A percentile compares a stretch with the other conserved stretches of the same genome.
These are phyloP conservation scores for Dascillus cervinus DNA, from an alignment of 2,888 invertebrate species.

Conservation along the genomic window DNA sequence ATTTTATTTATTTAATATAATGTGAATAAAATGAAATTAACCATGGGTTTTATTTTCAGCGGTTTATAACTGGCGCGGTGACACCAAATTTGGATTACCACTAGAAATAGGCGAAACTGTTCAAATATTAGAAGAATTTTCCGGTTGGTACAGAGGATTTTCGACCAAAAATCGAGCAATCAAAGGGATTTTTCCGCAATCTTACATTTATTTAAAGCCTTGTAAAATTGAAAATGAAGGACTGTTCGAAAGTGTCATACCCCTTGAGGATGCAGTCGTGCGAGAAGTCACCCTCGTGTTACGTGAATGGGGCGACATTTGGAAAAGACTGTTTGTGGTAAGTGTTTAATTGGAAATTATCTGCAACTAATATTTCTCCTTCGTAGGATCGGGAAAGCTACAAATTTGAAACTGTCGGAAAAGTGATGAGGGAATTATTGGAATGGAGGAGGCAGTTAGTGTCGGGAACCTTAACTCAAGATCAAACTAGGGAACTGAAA, in stretches of 20 bases:
- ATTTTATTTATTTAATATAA: no score
- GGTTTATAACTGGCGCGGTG: slow-evolving; percentile 85
- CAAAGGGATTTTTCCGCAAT: slow-evolving; percentile 72
- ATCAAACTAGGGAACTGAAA: slow-evolving; percentile 80
- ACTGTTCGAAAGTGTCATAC: slow-evolving; percentile 57
- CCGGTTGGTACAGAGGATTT: slow-evolving; percentile 85
- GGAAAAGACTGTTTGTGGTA: slow-evolving; percentile 90
- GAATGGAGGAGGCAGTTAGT: slow-evolving; percentile 79
- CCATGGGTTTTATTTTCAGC: slow-evolving; percentile 66
- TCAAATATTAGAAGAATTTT: slow-evolving; percentile 85
- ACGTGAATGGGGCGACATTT: slow-evolving; percentile 88
- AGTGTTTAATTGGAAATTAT: slow-evolving; percentile 31
- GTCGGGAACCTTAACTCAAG: slow-evolving; percentile 83
- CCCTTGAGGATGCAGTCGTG: slow-evolving; percentile 84
- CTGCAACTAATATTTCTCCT: slow-evolving; percentile 7
- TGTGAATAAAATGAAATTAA: no score
- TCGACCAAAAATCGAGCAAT: slow-evolving; percentile 63
- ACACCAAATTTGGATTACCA: slow-evolving; percentile 69
- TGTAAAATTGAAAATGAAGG: slow-evolving; percentile 80
- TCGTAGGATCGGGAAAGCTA: slow-evolving; percentile 72
- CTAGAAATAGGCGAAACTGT: slow-evolving; percentile 89
- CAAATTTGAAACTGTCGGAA: slow-evolving; percentile 76
- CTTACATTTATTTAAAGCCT: slow-evolving; percentile 69
- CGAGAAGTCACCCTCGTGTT: slow-evolving; percentile 85
- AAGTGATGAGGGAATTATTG: slow-evolving; percentile 84